Evolutionary conservation across 1,140 invertebrate species (phyloP).

Genomic region (Octopus bimaculoides): DNA sequence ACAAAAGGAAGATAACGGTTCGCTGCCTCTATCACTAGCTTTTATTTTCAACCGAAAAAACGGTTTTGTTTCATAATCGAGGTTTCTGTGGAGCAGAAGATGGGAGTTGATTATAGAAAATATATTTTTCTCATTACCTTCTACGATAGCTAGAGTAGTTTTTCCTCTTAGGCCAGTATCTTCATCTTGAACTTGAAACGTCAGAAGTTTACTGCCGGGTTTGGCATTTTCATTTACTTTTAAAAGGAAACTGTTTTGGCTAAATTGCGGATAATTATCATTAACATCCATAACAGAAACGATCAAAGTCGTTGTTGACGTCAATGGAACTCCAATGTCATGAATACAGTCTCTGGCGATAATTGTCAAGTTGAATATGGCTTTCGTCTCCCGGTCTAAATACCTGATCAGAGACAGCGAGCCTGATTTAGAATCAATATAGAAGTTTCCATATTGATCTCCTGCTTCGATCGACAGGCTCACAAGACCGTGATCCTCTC

Average conservation of each 20-base stretch:
- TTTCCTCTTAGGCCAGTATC: conserved; percentile 11
- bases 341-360: conserved; percentile 30
- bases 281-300: conserved; percentile 12
- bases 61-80: neutral
- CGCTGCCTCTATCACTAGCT: conserved; percentile 27
- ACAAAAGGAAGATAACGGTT: conserved; percentile 23
- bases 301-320: neutral
- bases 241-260: neutral
- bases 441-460: conserved; percentile 32
- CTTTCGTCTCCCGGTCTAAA: conserved; percentile 33
- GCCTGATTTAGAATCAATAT: conserved; percentile 33
- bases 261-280: conserved; percentile 18
- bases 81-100: neutral
- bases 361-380: conserved; percentile 28
- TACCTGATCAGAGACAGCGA: conserved; percentile 22
- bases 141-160: neutral
- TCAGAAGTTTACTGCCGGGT: neutral
- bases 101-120: neutral
- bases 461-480: conserved; percentile 31
- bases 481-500: conserved; percentile 22
- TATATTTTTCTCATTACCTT: neutral
- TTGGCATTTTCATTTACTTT: neutral
- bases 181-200: conserved; percentile 10
- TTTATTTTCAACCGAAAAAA: conserved; percentile 12
- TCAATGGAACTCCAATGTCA: no score